A percentile compares a stretch with the other conserved stretches of the same genome.
These are phyloP conservation scores for Maniola hyperantus DNA, from an alignment of 2,888 invertebrate species.

Conservation along the genomic window DNA sequence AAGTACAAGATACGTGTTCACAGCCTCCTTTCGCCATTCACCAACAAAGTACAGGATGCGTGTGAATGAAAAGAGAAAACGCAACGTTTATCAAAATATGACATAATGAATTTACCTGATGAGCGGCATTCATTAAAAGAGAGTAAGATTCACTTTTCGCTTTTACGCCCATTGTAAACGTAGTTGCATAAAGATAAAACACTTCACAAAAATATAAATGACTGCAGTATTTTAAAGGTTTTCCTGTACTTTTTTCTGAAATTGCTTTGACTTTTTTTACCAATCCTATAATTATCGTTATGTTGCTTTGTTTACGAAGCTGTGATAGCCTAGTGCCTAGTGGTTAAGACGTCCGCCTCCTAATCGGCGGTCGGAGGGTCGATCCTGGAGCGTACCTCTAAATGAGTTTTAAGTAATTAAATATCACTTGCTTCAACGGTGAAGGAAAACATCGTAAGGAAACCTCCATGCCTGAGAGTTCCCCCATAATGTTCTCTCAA, in stretches of 20 bases:
- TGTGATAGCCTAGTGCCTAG: too few relatives aligned
- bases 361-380: too few relatives aligned
- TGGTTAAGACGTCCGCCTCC: too few relatives aligned
- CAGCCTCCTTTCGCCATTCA: neutral
- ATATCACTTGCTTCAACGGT: too few relatives aligned
- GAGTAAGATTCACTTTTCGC: conserved; percentile 11
- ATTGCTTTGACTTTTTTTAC: neutral
- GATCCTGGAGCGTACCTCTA: too few relatives aligned
- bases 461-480: too few relatives aligned
- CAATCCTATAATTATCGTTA: too few relatives aligned
- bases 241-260: neutral
- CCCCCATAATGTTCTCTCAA: too few relatives aligned
- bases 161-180: conserved; percentile 3
- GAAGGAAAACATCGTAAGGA: too few relatives aligned
- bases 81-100: conserved; percentile 10
- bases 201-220: neutral
- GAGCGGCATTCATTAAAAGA: conserved; percentile 9
- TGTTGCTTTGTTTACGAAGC: too few relatives aligned
- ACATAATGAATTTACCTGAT: neutral
- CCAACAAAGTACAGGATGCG: neutral
- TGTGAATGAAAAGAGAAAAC: conserved; percentile 6
- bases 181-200: conserved; percentile 17
- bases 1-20: neutral
- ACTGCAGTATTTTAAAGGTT: neutral
- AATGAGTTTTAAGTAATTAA: too few relatives aligned